phyloP scores from a whole-genome alignment of 2,113 vertebrate species.

The Stigmatopora nigra region DNA sequence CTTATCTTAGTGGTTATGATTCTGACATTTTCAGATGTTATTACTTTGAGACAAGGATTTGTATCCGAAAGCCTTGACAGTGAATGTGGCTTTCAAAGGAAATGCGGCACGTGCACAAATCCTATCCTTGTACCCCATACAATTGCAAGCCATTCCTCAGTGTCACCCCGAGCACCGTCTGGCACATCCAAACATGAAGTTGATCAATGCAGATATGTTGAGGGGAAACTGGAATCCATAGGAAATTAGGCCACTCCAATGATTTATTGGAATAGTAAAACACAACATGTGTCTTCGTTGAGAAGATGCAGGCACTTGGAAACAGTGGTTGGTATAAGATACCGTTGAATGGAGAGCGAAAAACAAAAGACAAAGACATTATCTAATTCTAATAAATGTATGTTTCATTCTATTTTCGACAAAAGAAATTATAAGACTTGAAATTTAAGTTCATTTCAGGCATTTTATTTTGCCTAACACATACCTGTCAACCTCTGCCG shows the following conservation, averaged over 20 bases:
- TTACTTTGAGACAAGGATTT: conserved; percentile 61
- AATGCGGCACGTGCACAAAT: conserved; percentile 61
- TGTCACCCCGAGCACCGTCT: conserved; percentile 62
- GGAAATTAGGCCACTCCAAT: conserved; percentile 66
- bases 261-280: conserved; percentile 72
- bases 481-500: too few species aligned
- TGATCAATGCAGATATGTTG: conserved; percentile 71
- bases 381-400: not conserved
- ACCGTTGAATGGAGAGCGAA: conserved; percentile 27
- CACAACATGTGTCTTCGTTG: conserved; percentile 40
- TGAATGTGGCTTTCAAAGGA: conserved; percentile 35
- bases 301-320: conserved; percentile 49
- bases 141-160: conserved; percentile 57
- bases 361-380: not conserved
- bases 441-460: not conserved
- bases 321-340: conserved; percentile 39
- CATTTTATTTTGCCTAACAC: too few species aligned
- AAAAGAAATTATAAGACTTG: not conserved
- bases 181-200: conserved; percentile 64
- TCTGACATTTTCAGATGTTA: conserved; percentile 66
- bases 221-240: conserved; percentile 73
- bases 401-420: not conserved
- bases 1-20: conserved; percentile 41
- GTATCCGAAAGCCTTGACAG: conserved; percentile 46
- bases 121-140: conserved; percentile 9